A percentile compares a stretch with the other conserved stretches of the same genome.
phyloP scores from a whole-genome alignment of 2,888 invertebrate genomes.

The Dromius quadrimaculatus region DNA sequence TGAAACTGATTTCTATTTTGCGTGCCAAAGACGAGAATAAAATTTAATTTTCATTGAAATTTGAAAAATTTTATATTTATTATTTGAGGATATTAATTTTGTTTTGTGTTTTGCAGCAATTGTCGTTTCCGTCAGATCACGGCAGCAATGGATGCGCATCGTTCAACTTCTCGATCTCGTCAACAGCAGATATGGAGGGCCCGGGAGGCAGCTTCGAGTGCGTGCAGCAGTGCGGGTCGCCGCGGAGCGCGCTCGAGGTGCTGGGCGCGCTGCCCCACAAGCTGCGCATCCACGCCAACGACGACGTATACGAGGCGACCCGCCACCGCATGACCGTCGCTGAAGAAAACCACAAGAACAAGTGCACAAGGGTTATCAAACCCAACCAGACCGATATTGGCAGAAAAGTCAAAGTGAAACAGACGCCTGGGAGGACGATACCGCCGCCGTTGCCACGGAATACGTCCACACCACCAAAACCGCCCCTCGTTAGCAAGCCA shows the following conservation, averaged over 20 bases:
- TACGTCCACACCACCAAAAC: constrained; percentile 56
- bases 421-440: constrained; percentile 58
- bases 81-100: background rate
- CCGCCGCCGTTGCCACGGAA: constrained; percentile 57
- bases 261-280: constrained; percentile 89
- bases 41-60: background rate
- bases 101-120: constrained; percentile 72
- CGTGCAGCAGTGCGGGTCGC: constrained; percentile 76
- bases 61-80: constrained; percentile 3
- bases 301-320: constrained; percentile 95
- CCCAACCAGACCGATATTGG: constrained; percentile 91
- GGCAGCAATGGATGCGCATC: constrained; percentile 69
- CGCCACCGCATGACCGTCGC: constrained; percentile 91
- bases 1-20: background rate
- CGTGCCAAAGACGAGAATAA: background rate
- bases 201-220: constrained; percentile 94
- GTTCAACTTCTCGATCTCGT: constrained; percentile 85
- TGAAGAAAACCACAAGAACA: constrained; percentile 93
- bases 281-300: constrained; percentile 94
- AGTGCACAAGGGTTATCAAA: constrained; percentile 95
- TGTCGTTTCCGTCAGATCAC: constrained; percentile 79
- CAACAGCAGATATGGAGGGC: constrained; percentile 83
- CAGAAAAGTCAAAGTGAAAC: constrained; percentile 83
- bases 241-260: constrained; percentile 75
- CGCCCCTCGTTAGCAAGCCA: constrained; percentile 62